A percentile compares a stretch with the other conserved stretches of the same genome.
phyloP scores from a whole-genome alignment of 1,140 invertebrate genomes.

The Brachionus sp. region DNA sequence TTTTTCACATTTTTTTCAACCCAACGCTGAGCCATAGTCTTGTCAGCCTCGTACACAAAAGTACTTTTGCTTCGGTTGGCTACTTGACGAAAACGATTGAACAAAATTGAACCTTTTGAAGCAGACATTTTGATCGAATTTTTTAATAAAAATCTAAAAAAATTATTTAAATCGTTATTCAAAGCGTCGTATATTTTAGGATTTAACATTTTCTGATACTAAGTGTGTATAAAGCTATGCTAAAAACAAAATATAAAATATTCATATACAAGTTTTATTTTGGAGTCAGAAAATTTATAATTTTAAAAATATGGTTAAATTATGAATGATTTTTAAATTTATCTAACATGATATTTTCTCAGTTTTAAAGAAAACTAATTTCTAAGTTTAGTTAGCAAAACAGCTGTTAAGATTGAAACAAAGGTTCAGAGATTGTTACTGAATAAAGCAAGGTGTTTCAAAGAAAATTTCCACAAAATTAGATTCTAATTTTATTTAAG shows the following conservation, averaged over 20 bases:
- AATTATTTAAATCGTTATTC: slow-evolving; percentile 9
- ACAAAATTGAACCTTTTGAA: slow-evolving; percentile 16
- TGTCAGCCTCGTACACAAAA: slow-evolving; percentile 35
- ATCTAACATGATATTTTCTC: neutral
- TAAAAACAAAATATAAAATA: neutral
- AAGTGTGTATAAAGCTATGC: neutral
- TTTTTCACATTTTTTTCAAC: slow-evolving; percentile 28
- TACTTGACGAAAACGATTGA: slow-evolving; percentile 20
- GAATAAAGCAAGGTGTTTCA: no score
- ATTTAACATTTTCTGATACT: neutral
- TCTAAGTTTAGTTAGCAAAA: no score
- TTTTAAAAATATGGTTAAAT: neutral
- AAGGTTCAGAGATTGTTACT: no score
- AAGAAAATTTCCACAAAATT: no score
- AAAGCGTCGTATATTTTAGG: neutral
- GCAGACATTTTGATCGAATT: neutral
- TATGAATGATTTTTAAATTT: neutral
- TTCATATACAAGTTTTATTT: neutral
- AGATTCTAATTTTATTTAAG: no score
- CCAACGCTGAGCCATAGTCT: slow-evolving; percentile 27
- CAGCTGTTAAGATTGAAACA: no score
- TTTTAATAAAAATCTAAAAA: slow-evolving; percentile 1
- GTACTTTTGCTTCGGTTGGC: slow-evolving; percentile 6
- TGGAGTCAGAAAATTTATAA: neutral
- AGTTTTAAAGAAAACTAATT: neutral